Percentiles rank a stretch among this genome's conserved stretches.
phyloP scores from a whole-genome alignment of 2,888 invertebrate species.

The Anoplius nigerrimus region DNA sequence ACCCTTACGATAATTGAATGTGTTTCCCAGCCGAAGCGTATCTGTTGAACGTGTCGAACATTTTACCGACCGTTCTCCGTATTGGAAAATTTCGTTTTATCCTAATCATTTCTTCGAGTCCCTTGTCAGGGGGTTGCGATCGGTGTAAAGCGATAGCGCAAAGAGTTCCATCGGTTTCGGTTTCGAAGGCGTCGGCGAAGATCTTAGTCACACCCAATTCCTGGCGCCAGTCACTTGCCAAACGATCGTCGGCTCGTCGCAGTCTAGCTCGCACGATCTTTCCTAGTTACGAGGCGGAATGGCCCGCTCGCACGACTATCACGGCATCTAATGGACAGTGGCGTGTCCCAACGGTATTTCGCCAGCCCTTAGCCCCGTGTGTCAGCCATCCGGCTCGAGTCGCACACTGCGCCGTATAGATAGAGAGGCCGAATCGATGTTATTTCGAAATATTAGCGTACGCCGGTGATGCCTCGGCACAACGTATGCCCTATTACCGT shows the following conservation, averaged over 20 bases:
- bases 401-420: not conserved
- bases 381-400: constrained; percentile 25
- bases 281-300: constrained; percentile 36
- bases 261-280: constrained; percentile 28
- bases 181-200: not conserved
- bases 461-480: constrained; percentile 51
- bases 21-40: too few relatives aligned
- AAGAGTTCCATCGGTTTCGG: not conserved
- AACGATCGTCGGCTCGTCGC: not conserved
- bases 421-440: constrained; percentile 58
- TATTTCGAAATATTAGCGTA: constrained; percentile 70
- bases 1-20: too few relatives aligned
- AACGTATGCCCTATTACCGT: constrained; percentile 71
- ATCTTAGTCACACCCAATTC: not conserved
- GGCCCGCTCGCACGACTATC: constrained; percentile 53
- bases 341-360: constrained; percentile 37
- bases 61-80: too few relatives aligned
- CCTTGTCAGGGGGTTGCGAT: too few relatives aligned
- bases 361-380: constrained; percentile 39
- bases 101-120: too few relatives aligned
- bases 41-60: too few relatives aligned
- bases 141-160: too few relatives aligned
- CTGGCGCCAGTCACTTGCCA: not conserved
- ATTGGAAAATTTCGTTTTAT: too few relatives aligned
- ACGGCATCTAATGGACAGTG: constrained; percentile 63